These are phyloP conservation scores for Panulirus ornatus DNA, from an alignment of 1,140 invertebrate genomes.

Conservation along the genomic window DNA sequence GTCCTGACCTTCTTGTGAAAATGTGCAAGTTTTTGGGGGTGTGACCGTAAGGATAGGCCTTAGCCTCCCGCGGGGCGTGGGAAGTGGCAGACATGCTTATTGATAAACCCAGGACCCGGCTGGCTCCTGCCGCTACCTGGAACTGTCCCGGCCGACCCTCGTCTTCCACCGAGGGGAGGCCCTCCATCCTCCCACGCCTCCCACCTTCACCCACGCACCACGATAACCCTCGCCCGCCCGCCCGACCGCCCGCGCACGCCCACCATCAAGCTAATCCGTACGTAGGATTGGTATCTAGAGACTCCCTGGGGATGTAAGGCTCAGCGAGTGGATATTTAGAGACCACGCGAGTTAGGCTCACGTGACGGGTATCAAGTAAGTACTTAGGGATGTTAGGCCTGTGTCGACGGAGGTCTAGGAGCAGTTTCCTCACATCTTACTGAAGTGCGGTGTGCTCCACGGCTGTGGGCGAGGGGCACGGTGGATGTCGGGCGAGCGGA, in stretches of 20 bases:
- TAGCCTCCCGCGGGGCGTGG: conserved; percentile 41
- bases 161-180: background rate
- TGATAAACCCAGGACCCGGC: background rate
- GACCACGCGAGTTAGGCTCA: too few relatives aligned
- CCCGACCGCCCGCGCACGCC: background rate
- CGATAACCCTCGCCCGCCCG: background rate
- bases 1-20: background rate
- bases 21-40: background rate
- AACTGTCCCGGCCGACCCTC: background rate
- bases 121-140: background rate
- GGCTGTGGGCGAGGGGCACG: too few relatives aligned
- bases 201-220: background rate
- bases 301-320: too few relatives aligned
- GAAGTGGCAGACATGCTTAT: background rate
- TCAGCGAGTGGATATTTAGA: too few relatives aligned
- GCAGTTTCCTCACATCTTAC: too few relatives aligned
- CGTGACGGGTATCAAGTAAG: too few relatives aligned
- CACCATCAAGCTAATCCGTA: too few relatives aligned
- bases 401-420: too few relatives aligned
- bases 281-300: too few relatives aligned
- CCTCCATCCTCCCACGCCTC: background rate
- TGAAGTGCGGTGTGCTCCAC: too few relatives aligned
- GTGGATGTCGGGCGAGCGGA: too few relatives aligned
- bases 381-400: too few relatives aligned
- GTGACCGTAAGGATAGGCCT: background rate